Evolutionary conservation across 2,888 invertebrate genomes (phyloP).

Genomic region (Andrena hattorfiana): DNA sequence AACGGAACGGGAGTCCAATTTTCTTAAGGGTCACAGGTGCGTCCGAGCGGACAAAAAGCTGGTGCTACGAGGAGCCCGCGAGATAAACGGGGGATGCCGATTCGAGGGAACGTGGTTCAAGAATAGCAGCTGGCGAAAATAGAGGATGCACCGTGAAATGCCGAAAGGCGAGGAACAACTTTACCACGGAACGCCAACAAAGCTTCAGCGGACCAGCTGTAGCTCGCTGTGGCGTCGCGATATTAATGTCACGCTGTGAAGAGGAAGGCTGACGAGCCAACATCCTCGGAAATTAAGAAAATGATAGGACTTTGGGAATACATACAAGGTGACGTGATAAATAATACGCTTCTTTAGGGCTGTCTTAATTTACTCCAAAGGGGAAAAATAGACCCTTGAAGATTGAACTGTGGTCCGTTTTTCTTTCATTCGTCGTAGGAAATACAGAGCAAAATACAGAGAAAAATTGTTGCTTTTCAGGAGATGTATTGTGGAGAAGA

Average conservation of each 20-base stretch:
- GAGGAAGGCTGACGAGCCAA: background rate
- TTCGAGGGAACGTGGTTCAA: slow-evolving; percentile 57
- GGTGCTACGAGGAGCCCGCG: background rate
- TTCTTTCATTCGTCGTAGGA: too few species aligned
- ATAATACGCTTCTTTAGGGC: too few species aligned
- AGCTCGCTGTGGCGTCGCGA: slow-evolving; percentile 30
- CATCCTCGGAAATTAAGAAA: background rate
- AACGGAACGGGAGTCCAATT: slow-evolving; percentile 14
- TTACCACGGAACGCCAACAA: slow-evolving; percentile 50
- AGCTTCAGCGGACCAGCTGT: slow-evolving; percentile 46
- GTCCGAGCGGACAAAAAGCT: slow-evolving; percentile 2
- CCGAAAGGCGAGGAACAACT: slow-evolving; percentile 66
- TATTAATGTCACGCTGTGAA: slow-evolving; percentile 56
- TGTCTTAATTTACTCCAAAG: too few species aligned
- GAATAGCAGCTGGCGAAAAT: slow-evolving; percentile 72
- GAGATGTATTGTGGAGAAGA: too few species aligned
- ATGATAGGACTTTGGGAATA: too few species aligned
- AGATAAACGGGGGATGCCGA: slow-evolving; percentile 39
- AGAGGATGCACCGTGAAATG: slow-evolving; percentile 57
- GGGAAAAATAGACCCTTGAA: too few species aligned
- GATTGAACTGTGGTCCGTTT: too few species aligned
- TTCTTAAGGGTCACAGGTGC: slow-evolving; percentile 44
- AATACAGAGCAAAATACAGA: too few species aligned
- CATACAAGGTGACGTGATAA: too few species aligned
- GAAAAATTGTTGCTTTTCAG: too few species aligned